Conservation (phyloP, 1,140 invertebrate species). For the Oreohelix idahoensis region DNA sequence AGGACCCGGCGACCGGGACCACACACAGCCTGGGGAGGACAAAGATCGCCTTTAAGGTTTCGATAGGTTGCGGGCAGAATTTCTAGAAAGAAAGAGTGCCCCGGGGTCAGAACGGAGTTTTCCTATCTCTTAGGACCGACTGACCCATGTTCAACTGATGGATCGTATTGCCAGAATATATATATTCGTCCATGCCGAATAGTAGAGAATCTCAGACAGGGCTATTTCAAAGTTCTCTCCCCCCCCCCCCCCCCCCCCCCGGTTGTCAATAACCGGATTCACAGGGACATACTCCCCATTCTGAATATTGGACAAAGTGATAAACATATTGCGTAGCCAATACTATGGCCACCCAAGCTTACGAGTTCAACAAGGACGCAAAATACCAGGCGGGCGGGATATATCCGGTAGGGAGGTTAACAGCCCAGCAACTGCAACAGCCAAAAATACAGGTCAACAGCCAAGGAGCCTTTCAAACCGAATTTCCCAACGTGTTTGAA, state of each 20-base stretch:
- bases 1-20: too few species aligned
- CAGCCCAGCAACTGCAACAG: background rate
- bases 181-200: too few species aligned
- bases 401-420: background rate
- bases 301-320: background rate
- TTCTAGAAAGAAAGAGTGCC: too few species aligned
- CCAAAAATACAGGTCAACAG: background rate
- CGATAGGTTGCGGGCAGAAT: too few species aligned
- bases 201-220: too few species aligned
- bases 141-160: too few species aligned
- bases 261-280: background rate
- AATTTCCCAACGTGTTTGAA: slow-evolving; percentile 2
- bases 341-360: background rate
- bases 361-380: background rate
- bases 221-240: too few species aligned
- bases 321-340: background rate
- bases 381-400: background rate
- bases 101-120: too few species aligned
- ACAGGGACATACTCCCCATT: background rate
- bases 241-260: background rate
- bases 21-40: too few species aligned
- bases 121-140: too few species aligned
- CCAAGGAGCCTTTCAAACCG: background rate
- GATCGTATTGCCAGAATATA: too few species aligned
- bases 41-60: too few species aligned